A percentile compares a stretch with the other conserved stretches of the same genome.
Conservation (phyloP, 2,113 vertebrate genomes). For the Crotalus tigris region DNA sequence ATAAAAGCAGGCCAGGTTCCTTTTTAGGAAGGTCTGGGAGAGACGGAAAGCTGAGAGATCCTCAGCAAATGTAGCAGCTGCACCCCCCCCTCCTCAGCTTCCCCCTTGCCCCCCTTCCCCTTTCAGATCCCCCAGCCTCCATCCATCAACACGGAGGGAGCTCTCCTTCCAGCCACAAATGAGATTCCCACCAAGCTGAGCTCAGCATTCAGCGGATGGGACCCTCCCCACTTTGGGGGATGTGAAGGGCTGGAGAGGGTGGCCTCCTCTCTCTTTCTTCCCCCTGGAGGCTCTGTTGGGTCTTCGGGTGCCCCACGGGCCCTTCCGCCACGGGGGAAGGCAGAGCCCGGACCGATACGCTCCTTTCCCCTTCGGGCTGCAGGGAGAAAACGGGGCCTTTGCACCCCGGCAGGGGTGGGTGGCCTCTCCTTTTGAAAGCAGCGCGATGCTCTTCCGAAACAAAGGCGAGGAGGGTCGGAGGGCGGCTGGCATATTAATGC, state of each 20-base stretch:
- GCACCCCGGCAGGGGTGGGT: neutral
- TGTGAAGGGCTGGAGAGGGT: neutral
- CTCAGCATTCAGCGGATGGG: neutral
- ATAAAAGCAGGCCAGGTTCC: too few relatives aligned
- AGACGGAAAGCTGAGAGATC: neutral
- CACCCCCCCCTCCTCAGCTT: neutral
- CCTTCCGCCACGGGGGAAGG: neutral
- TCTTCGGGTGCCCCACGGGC: neutral
- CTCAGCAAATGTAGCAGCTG: neutral
- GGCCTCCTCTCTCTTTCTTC: neutral
- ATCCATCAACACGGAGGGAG: neutral
- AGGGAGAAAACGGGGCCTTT: neutral
- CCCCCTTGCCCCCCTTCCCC: neutral
- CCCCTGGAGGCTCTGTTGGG: neutral
- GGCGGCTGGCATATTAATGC: constrained; percentile 68
- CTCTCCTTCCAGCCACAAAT: neutral
- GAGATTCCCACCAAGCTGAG: neutral
- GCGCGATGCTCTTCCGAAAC: constrained; percentile 65
- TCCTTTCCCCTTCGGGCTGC: neutral
- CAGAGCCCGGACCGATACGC: neutral
- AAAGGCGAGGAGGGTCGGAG: constrained; percentile 56
- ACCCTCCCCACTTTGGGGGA: neutral
- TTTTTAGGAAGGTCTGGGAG: neutral
- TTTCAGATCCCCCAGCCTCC: neutral
- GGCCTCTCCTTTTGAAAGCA: constrained; percentile 22